phyloP scores from a whole-genome alignment of 2,888 invertebrate genomes.

The Phlogophora meticulosa region DNA sequence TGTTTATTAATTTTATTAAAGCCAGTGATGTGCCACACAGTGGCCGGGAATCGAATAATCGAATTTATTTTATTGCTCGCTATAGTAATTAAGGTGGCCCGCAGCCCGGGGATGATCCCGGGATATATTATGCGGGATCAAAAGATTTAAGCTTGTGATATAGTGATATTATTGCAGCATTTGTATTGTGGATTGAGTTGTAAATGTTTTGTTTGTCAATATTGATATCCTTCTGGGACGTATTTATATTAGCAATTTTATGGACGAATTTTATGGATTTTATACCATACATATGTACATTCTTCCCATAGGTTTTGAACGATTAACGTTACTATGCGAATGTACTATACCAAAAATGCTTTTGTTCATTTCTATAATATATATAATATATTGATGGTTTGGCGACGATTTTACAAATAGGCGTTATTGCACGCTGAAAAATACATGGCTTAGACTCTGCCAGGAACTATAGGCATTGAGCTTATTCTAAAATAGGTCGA shows the following conservation, averaged over 20 bases:
- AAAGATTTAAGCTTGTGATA: slow-evolving; percentile 39
- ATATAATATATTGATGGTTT: no score
- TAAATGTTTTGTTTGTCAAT: not conserved
- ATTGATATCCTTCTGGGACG: not conserved
- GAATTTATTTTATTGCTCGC: slow-evolving; percentile 52
- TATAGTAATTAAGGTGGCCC: slow-evolving; percentile 44
- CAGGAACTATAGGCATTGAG: not conserved
- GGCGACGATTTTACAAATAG: no score
- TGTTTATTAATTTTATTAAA: slow-evolving; percentile 31
- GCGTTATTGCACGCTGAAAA: no score
- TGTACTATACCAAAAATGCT: no score
- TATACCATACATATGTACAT: no score
- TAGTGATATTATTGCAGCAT: slow-evolving; percentile 27
- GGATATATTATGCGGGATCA: slow-evolving; percentile 44
- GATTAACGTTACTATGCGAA: no score
- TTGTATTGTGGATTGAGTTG: slow-evolving; percentile 15
- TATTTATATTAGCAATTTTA: not conserved
- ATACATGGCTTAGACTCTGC: not conserved
- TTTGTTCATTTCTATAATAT: no score
- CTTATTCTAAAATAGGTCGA: slow-evolving; percentile 8
- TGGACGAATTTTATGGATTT: no score
- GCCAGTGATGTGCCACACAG: slow-evolving; percentile 29
- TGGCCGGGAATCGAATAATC: slow-evolving; percentile 32
- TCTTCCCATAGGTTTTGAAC: no score
- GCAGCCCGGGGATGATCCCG: slow-evolving; percentile 44